Percentiles rank a stretch among this genome's conserved stretches.
Conservation (phyloP, 2,888 invertebrate species). For the Resseliella maxima region DNA sequence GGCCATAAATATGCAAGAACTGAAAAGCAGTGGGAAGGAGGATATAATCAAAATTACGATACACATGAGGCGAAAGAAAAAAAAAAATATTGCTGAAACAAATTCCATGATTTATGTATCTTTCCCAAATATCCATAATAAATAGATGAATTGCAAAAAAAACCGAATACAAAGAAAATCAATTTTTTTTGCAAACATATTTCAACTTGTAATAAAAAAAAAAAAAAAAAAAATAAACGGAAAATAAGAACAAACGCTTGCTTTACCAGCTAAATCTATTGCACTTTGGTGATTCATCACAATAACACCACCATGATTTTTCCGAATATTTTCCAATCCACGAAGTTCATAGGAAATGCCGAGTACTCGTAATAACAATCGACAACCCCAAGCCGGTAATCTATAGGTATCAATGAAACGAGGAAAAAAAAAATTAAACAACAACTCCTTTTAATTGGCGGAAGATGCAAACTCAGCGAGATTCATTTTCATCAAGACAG, state of each 20-base stretch:
- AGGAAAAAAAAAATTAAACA: too few relatives aligned
- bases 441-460: too few relatives aligned
- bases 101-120: slow-evolving; percentile 27
- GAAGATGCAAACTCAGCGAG: slow-evolving; percentile 49
- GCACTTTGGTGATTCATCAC: slow-evolving; percentile 91
- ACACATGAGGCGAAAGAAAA: neutral
- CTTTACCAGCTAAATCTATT: slow-evolving; percentile 85
- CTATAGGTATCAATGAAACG: slow-evolving; percentile 69
- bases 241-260: too few relatives aligned
- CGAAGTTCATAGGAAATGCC: slow-evolving; percentile 80
- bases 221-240: too few relatives aligned
- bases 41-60: slow-evolving; percentile 15
- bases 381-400: slow-evolving; percentile 76
- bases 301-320: slow-evolving; percentile 81
- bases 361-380: slow-evolving; percentile 69
- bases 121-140: neutral
- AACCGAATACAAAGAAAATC: slow-evolving; percentile 6
- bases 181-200: neutral
- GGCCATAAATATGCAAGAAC: slow-evolving; percentile 86
- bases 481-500: neutral
- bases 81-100: neutral
- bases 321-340: slow-evolving; percentile 80
- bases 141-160: neutral
- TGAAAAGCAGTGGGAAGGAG: too few relatives aligned
- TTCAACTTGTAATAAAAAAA: too few relatives aligned